These are phyloP conservation scores for Mustela nigripes DNA, from an alignment of 2,113 vertebrate species.

Conservation along the genomic window DNA sequence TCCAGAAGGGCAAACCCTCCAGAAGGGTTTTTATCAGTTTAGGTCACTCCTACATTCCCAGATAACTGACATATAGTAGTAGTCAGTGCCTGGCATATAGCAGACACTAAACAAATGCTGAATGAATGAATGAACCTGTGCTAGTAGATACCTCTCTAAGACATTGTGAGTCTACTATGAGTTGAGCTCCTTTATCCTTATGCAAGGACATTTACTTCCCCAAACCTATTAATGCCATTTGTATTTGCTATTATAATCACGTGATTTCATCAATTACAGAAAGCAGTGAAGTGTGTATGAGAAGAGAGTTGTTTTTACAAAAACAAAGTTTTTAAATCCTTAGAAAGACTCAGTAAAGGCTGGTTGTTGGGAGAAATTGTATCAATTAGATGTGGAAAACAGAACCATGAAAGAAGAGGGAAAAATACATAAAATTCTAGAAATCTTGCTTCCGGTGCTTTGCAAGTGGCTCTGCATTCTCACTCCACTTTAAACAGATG, in stretches of 20 bases:
- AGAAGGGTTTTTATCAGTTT: conserved; percentile 8
- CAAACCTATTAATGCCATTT: not conserved
- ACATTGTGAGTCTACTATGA: not conserved
- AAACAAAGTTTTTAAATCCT: conserved; percentile 7
- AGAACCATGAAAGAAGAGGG: not conserved
- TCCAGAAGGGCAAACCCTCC: conserved; percentile 24
- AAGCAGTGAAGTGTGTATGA: not conserved
- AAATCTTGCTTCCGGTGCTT: not conserved
- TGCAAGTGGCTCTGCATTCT: not conserved
- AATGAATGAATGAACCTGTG: not conserved
- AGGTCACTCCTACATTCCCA: not conserved
- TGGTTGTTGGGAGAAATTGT: not conserved
- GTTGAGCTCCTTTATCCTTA: not conserved
- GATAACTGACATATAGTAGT: not conserved
- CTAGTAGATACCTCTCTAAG: not conserved
- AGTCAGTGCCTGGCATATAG: not conserved
- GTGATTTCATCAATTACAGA: not conserved
- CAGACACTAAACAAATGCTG: conserved; percentile 33
- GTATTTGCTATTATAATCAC: not conserved
- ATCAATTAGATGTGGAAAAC: not conserved
- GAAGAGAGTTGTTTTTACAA: conserved; percentile 36
- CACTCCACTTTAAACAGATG: not conserved
- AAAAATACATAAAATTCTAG: conserved; percentile 46
- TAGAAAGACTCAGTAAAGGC: not conserved
- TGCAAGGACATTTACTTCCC: not conserved